These are phyloP conservation scores for Etheostoma perlongum DNA, from an alignment of 2,797 vertebrate species.

Conservation along the genomic window DNA sequence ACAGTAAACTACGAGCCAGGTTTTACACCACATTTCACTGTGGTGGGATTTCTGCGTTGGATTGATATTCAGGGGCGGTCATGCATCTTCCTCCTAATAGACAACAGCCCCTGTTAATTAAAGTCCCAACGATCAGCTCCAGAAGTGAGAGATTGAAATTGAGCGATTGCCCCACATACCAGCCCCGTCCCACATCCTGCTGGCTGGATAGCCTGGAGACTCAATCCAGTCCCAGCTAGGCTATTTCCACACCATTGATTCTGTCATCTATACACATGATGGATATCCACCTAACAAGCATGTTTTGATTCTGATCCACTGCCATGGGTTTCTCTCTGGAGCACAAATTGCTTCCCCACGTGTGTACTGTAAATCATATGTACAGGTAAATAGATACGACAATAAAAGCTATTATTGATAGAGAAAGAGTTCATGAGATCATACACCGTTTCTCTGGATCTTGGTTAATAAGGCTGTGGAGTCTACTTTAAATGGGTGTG, in stretches of 20 bases:
- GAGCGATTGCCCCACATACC: constrained; percentile 89
- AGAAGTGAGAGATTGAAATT: constrained; percentile 87
- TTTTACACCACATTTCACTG: constrained; percentile 36
- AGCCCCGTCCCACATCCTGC: constrained; percentile 82
- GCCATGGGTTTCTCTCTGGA: constrained; percentile 54
- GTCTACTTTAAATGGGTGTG: constrained; percentile 9
- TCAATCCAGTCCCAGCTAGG: constrained; percentile 83
- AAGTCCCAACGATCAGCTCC: constrained; percentile 86
- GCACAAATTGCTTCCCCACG: constrained; percentile 49
- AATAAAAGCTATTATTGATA: constrained; percentile 33
- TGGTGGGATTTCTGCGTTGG: constrained; percentile 40
- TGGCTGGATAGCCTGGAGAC: constrained; percentile 85
- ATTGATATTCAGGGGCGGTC: constrained; percentile 58
- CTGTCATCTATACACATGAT: constrained; percentile 89
- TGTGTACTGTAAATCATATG: constrained; percentile 46
- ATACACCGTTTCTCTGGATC: background rate
- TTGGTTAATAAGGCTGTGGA: constrained; percentile 1
- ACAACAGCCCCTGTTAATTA: constrained; percentile 86
- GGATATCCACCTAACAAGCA: constrained; percentile 85
- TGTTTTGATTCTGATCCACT: constrained; percentile 73
- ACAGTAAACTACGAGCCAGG: constrained; percentile 20
- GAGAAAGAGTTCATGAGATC: constrained; percentile 25
- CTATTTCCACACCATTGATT: constrained; percentile 91
- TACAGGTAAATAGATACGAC: constrained; percentile 55
- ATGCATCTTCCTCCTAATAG: constrained; percentile 76